phyloP scores from a whole-genome alignment of 2,113 vertebrate genomes.

The Nerophis lumbriciformis region DNA sequence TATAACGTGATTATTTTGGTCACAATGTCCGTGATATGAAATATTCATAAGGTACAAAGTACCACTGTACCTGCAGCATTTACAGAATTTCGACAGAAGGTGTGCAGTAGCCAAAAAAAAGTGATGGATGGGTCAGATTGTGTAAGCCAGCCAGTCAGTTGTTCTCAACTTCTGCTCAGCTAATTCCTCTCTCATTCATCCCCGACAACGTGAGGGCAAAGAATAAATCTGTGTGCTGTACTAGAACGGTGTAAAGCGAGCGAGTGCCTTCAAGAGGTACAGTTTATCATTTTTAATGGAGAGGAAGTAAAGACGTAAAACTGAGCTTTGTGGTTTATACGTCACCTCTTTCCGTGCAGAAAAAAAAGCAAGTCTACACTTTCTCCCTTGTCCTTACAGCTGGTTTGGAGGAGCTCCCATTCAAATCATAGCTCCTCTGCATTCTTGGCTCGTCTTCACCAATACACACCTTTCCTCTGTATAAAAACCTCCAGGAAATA shows the following conservation, averaged over 20 bases:
- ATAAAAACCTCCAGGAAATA: slow-evolving; percentile 10
- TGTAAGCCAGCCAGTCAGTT: slow-evolving; percentile 33
- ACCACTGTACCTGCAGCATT: no score
- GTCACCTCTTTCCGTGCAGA: slow-evolving; percentile 26
- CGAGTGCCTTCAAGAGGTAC: slow-evolving; percentile 62
- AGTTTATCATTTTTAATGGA: slow-evolving; percentile 75
- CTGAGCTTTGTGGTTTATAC: slow-evolving; percentile 61
- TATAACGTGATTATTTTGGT: no score
- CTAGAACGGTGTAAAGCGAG: slow-evolving; percentile 60
- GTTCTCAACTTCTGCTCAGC: slow-evolving; percentile 55
- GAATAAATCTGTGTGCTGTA: slow-evolving; percentile 59
- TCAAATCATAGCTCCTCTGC: slow-evolving; percentile 1
- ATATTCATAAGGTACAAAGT: no score
- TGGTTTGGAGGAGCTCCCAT: slow-evolving; percentile 18
- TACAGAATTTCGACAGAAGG: slow-evolving; percentile 49
- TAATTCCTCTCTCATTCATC: slow-evolving; percentile 74
- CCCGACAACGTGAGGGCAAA: slow-evolving; percentile 56
- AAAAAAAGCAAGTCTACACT: slow-evolving; percentile 48
- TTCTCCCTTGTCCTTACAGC: slow-evolving; percentile 55
- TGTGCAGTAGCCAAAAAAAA: slow-evolving; percentile 40
- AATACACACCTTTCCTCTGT: slow-evolving; percentile 20
- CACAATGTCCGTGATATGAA: no score
- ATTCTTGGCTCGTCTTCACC: slow-evolving; percentile 24
- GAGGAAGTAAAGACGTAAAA: slow-evolving; percentile 62
- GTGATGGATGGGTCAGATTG: slow-evolving; percentile 59